Evolutionary conservation across 1,140 invertebrate species (phyloP).

Genomic region (Trissolcus basalis): DNA sequence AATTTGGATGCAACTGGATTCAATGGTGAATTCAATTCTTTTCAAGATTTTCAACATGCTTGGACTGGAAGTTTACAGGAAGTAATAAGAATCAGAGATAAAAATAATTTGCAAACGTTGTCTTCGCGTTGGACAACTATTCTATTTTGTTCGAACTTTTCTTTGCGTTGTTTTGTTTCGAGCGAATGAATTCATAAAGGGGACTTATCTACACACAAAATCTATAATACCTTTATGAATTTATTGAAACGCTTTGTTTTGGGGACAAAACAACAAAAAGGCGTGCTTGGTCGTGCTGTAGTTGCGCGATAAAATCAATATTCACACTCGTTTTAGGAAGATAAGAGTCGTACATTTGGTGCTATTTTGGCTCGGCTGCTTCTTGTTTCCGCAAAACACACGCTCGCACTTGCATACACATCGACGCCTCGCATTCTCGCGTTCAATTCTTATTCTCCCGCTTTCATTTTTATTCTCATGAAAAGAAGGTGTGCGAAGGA

Average conservation of each 20-base stretch:
- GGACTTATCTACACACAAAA: constrained; percentile 51
- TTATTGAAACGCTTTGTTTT: constrained; percentile 56
- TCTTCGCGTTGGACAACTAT: no score
- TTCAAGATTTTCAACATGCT: no score
- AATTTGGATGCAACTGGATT: background rate
- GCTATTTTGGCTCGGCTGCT: constrained; percentile 42
- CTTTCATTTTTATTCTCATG: constrained; percentile 20
- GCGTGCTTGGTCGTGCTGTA: constrained; percentile 37
- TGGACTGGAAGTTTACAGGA: no score
- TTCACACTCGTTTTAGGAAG: constrained; percentile 51
- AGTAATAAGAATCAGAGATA: background rate
- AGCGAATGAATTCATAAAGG: constrained; percentile 52
- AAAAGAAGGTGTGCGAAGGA: no score
- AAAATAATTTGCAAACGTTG: constrained; percentile 8
- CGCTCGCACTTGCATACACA: background rate
- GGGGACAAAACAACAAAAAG: constrained; percentile 47
- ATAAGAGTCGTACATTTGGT: constrained; percentile 53
- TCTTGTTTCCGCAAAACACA: constrained; percentile 43
- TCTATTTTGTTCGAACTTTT: constrained; percentile 33
- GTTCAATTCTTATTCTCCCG: constrained; percentile 23
- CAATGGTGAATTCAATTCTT: no score
- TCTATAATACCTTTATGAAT: constrained; percentile 56
- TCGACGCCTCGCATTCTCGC: constrained; percentile 7
- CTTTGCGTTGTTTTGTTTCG: constrained; percentile 25
- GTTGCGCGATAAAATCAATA: constrained; percentile 57